phyloP scores from a whole-genome alignment of 2,888 invertebrate genomes.

The Eledone cirrhosa region DNA sequence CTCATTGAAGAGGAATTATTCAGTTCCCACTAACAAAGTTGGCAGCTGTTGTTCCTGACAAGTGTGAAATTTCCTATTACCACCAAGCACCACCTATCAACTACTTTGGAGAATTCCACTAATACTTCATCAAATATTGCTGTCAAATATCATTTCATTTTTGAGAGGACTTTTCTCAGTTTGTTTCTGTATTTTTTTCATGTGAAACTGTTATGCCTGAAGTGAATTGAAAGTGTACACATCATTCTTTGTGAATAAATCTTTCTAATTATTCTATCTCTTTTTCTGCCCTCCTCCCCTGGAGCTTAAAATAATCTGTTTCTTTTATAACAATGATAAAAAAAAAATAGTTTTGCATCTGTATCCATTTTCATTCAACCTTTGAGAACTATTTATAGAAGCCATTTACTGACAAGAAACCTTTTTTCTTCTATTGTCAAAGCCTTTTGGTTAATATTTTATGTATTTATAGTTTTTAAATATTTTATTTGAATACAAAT shows the following conservation, averaged over 20 bases:
- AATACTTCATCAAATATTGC: constrained; percentile 5
- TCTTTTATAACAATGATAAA: too few relatives aligned
- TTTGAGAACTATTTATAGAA: too few relatives aligned
- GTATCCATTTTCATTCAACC: too few relatives aligned
- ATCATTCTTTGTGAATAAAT: constrained; percentile 24
- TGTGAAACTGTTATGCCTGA: constrained; percentile 26
- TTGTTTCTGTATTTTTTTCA: constrained; percentile 3
- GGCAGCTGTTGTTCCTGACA: constrained; percentile 22
- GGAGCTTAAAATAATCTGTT: too few relatives aligned
- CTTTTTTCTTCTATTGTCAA: neutral
- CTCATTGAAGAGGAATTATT: constrained; percentile 26
- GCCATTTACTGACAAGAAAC: constrained; percentile 5
- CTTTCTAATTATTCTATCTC: constrained; percentile 24
- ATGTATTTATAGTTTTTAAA: neutral
- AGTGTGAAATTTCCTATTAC: neutral
- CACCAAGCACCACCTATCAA: constrained; percentile 7
- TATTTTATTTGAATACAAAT: too few relatives aligned
- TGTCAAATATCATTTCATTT: constrained; percentile 23
- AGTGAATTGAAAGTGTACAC: constrained; percentile 25
- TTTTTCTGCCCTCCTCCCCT: constrained; percentile 17
- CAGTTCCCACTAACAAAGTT: constrained; percentile 15
- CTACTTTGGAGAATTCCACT: constrained; percentile 19
- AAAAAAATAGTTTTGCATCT: too few relatives aligned
- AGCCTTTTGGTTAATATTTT: neutral
- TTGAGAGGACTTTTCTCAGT: constrained; percentile 19